Evolutionary conservation across 2,113 vertebrate species (phyloP).

Genomic region (Ramphastos sulfuratus): DNA sequence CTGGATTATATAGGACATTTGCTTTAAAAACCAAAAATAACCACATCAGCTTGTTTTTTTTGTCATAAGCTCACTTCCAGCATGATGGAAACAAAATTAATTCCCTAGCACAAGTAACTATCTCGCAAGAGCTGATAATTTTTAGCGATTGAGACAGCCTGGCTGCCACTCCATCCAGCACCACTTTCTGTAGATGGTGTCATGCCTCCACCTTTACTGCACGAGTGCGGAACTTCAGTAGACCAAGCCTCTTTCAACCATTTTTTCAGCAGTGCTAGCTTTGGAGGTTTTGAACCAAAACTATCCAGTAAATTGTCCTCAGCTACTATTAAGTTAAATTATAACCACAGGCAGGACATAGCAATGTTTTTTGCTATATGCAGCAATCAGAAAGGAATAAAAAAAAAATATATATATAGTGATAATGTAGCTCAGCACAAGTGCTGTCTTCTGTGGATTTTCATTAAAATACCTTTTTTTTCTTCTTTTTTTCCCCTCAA

Average conservation of each 20-base stretch:
- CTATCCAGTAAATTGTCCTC: neutral
- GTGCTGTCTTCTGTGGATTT: neutral
- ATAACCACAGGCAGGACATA: neutral
- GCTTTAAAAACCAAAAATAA: neutral
- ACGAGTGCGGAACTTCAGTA: fast-evolving
- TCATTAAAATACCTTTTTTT: neutral
- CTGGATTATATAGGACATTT: neutral
- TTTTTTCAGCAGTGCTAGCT: neutral
- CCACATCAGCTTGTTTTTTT: neutral
- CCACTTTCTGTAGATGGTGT: neutral
- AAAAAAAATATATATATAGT: neutral
- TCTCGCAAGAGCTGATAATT: neutral
- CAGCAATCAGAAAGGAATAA: neutral
- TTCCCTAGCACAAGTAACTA: neutral
- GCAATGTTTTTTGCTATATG: neutral
- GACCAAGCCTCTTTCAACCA: neutral
- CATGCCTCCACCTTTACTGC: neutral
- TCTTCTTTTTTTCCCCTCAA: neutral
- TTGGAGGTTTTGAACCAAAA: neutral
- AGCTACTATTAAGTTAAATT: neutral
- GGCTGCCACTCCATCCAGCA: neutral
- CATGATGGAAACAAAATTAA: neutral
- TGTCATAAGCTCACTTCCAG: neutral
- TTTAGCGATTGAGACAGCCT: neutral
- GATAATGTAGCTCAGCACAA: neutral